These are phyloP conservation scores for Tetramorium bicarinatum DNA, from an alignment of 2,888 invertebrate species.

Conservation along the genomic window DNA sequence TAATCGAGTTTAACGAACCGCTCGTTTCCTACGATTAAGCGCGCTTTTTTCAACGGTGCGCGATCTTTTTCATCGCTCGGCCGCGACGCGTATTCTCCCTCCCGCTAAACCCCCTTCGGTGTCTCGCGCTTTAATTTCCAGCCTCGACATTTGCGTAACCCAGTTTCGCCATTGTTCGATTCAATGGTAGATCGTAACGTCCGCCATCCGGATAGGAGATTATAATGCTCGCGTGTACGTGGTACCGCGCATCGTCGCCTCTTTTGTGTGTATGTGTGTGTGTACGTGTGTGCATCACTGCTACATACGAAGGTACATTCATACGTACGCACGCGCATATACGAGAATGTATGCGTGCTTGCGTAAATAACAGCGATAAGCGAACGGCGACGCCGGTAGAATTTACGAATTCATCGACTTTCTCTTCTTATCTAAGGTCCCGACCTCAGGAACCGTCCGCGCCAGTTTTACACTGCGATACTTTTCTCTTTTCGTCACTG, in stretches of 20 bases:
- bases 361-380: slow-evolving; percentile 65
- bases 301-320: slow-evolving; percentile 22
- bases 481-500: slow-evolving; percentile 3
- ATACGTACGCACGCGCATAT: background rate
- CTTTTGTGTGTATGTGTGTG: background rate
- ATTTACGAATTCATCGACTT: slow-evolving; percentile 78
- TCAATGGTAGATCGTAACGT: slow-evolving; percentile 84
- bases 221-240: slow-evolving; percentile 74
- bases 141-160: slow-evolving; percentile 86
- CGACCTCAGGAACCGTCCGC: slow-evolving; percentile 53
- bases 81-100: slow-evolving; percentile 46
- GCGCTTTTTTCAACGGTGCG: slow-evolving; percentile 56
- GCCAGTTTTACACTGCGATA: slow-evolving; percentile 3
- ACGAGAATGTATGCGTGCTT: background rate
- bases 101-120: slow-evolving; percentile 38
- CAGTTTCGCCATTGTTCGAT: slow-evolving; percentile 85
- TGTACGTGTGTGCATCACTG: background rate
- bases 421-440: slow-evolving; percentile 76
- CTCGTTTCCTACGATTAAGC: slow-evolving; percentile 51
- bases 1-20: slow-evolving; percentile 47
- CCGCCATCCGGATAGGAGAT: slow-evolving; percentile 80
- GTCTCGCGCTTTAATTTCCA: slow-evolving; percentile 84
- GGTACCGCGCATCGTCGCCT: slow-evolving; percentile 70
- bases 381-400: slow-evolving; percentile 61
- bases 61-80: slow-evolving; percentile 67